Conservation (phyloP, 2,113 vertebrate species). For the Tachycineta bicolor region DNA sequence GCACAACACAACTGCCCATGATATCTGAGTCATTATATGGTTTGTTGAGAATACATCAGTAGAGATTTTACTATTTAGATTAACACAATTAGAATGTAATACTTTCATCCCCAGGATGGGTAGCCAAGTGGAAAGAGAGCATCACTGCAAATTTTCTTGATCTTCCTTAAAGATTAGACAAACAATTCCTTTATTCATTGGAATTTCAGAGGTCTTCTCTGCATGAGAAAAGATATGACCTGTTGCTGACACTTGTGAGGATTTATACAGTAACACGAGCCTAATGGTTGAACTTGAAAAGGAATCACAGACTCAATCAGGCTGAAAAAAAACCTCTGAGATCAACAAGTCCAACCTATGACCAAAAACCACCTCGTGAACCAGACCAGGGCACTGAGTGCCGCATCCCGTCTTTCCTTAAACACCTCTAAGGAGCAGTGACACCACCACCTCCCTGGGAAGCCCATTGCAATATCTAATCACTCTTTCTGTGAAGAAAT, state of each 20-base stretch:
- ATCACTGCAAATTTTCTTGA: background rate
- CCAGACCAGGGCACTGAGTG: background rate
- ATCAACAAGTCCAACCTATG: background rate
- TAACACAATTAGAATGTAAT: background rate
- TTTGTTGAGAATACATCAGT: background rate
- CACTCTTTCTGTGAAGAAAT: background rate
- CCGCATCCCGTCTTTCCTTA: fast-evolving
- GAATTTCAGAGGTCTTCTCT: background rate
- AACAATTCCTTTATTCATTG: background rate
- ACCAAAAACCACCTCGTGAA: background rate
- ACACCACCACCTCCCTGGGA: background rate
- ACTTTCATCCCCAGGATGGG: background rate
- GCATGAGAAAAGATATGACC: background rate
- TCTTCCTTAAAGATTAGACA: background rate
- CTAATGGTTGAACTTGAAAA: background rate
- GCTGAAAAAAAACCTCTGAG: background rate
- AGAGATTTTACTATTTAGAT: background rate
- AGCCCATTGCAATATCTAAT: background rate
- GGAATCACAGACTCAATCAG: background rate
- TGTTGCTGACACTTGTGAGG: background rate
- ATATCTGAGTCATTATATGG: background rate
- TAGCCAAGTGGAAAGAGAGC: background rate
- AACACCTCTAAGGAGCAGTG: background rate
- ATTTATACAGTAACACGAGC: background rate
- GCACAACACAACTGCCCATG: background rate